Percentiles rank a stretch among this genome's conserved stretches.
Conservation (phyloP, 2,888 invertebrate genomes). For the Plebejus anna region DNA sequence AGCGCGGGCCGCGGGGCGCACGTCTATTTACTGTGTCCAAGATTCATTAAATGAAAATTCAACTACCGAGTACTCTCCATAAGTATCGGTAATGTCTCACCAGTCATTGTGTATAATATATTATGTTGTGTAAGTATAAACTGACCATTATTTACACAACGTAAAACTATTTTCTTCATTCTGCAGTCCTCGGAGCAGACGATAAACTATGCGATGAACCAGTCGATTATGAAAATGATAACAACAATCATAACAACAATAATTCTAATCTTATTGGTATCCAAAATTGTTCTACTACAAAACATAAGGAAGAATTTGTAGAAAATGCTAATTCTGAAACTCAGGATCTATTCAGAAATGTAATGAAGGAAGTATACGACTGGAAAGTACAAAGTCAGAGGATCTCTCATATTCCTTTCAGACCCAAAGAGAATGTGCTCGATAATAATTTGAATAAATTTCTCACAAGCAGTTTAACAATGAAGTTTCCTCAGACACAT, state of each 20-base stretch:
- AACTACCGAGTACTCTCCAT: too few species aligned
- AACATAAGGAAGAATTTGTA: neutral
- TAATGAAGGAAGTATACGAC: constrained; percentile 35
- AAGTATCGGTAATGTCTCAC: too few species aligned
- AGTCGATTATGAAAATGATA: constrained; percentile 3
- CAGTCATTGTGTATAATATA: neutral
- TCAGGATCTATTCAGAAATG: constrained; percentile 34
- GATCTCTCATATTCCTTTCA: neutral
- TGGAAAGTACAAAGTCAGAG: constrained; percentile 23
- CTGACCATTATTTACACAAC: too few species aligned
- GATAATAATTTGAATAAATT: neutral
- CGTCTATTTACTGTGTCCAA: too few species aligned
- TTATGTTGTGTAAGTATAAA: neutral
- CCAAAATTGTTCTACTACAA: neutral
- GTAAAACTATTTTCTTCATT: neutral
- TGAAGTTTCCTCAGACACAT: neutral
- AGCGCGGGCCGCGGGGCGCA: too few species aligned
- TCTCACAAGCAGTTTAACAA: neutral
- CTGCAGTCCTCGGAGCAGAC: constrained; percentile 31
- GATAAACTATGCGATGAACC: neutral
- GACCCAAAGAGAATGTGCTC: neutral
- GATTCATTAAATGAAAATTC: too few species aligned
- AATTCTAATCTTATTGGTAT: neutral
- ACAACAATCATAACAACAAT: neutral
- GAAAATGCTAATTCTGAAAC: constrained; percentile 32